A percentile compares a stretch with the other conserved stretches of the same genome.
Conservation (phyloP, 2,113 vertebrate genomes). For the Petromus typicus region DNA sequence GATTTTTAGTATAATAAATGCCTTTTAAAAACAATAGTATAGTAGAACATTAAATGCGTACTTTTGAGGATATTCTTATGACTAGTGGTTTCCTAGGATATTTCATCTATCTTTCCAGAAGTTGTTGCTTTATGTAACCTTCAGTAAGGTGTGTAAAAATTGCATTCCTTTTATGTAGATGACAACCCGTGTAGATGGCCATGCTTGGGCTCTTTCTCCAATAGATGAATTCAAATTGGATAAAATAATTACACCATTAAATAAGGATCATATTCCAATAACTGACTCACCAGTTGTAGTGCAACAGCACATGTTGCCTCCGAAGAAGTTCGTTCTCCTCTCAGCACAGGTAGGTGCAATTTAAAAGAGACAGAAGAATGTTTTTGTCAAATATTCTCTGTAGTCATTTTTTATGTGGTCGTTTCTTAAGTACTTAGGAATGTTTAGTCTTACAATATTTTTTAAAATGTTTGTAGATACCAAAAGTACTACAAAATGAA, state of each 20-base stretch:
- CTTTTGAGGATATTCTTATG: background rate
- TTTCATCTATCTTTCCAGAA: background rate
- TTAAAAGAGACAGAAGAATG: background rate
- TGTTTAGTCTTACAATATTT: constrained; percentile 17
- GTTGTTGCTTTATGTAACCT: background rate
- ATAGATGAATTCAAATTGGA: constrained; percentile 90
- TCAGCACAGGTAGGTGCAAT: constrained; percentile 93
- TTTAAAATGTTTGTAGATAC: background rate
- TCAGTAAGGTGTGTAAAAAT: background rate
- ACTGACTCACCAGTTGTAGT: constrained; percentile 96
- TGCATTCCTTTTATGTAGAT: constrained; percentile 86
- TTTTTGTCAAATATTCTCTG: background rate
- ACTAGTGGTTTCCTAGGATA: background rate
- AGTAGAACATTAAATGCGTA: constrained; percentile 30
- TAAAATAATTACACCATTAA: constrained; percentile 93
- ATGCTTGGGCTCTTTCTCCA: constrained; percentile 96
- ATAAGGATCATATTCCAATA: constrained; percentile 94
- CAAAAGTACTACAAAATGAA: background rate
- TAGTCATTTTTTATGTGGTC: background rate
- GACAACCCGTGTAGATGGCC: constrained; percentile 94
- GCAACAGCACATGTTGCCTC: constrained; percentile 94
- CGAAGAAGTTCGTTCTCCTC: constrained; percentile 96
- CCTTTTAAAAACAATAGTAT: background rate
- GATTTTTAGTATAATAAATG: background rate
- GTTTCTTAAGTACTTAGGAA: background rate